Evolutionary conservation across 2,113 vertebrate species (phyloP), one percentile per base, ranked within the genome.

Genomic region (Micronycteris hirsuta): DNA sequence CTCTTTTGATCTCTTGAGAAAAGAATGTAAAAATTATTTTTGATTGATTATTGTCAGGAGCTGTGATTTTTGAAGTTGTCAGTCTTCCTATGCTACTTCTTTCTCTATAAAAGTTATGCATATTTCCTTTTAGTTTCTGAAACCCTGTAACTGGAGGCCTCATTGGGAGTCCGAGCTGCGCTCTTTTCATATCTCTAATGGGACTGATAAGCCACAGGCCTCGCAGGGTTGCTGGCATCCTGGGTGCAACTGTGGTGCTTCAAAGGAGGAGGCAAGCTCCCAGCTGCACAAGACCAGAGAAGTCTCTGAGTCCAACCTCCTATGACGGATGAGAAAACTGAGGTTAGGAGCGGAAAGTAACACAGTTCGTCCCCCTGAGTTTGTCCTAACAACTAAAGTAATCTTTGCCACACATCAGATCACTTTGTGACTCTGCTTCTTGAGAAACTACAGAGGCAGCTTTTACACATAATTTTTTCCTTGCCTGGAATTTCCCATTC

Each of bases 1-100:
- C 47, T 70, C 31, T 45, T 68, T 88, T 83, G 31, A 54, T 89
- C n/a, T 83, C 49, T 80, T 95, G 41, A 82, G 33, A 16, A 52
- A 71, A 68, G 38, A 54, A 68, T 41, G 54, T 56, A 33, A 54
- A 77, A 16, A 22, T 70, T 89, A 45, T 70, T 76, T 90, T 77
- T 4, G 31, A 33, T 49, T 74, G 38, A 15, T 87, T 36, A 61
- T 31, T 5, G 67, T 58, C 47, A 91, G 20, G 63, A 86, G 16
- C 54, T 82, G 3, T 17, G 73, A 47, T 17, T 70, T 73, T 97
- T 70, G 26, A 96, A 47, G 22, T 61, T 61, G 43, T n/a, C 14
- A 3, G 54, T 84, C 78, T 91, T 86, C 24, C 7, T 36, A 16
- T n/a, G 36, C 36, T 9, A 24, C 26, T 63, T 86, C 45, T 63